These are phyloP conservation scores for Stichodactyla mertensii DNA, from an alignment of 64 coral and sea anemone genomes.

Conservation along the genomic window DNA sequence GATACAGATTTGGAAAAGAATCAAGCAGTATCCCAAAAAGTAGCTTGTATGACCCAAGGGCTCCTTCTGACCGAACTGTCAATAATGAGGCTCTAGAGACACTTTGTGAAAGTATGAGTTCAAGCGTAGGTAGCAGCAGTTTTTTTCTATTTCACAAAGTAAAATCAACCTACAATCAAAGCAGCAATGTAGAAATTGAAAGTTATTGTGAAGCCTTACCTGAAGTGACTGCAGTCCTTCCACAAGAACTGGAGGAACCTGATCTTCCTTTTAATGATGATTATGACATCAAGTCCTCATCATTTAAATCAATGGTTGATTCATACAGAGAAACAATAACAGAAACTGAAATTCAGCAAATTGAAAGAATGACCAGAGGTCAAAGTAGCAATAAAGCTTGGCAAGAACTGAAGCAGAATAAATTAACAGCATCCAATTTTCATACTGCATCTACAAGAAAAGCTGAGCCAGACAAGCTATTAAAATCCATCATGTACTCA, in stretches of 20 bases:
- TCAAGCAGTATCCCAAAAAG: background rate
- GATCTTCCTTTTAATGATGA: constrained; percentile 42
- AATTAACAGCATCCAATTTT: constrained; percentile 61
- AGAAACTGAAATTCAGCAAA: constrained; percentile 31
- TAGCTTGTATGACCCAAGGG: constrained; percentile 10
- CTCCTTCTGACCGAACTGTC: background rate
- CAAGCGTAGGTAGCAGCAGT: background rate
- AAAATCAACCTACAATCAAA: background rate
- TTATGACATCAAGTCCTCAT: constrained; percentile 32
- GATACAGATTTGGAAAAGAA: background rate
- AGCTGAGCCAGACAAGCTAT: constrained; percentile 36
- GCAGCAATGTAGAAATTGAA: constrained; percentile 40
- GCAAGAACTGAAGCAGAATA: constrained; percentile 42
- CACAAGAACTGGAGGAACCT: background rate
- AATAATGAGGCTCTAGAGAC: background rate
- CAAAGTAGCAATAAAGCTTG: constrained; percentile 45
- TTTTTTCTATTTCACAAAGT: constrained; percentile 11
- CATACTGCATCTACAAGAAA: constrained; percentile 31
- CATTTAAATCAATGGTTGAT: constrained; percentile 28
- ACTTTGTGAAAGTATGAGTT: background rate
- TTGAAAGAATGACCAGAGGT: constrained; percentile 20
- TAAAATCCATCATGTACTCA: constrained; percentile 48
- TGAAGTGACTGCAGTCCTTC: constrained; percentile 6
- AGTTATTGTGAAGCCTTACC: constrained; percentile 41
- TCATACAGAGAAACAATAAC: constrained; percentile 11